Percentiles rank a stretch among this genome's conserved stretches.
Conservation (phyloP, 2,113 vertebrate species). For the Picathartes gymnocephalus region DNA sequence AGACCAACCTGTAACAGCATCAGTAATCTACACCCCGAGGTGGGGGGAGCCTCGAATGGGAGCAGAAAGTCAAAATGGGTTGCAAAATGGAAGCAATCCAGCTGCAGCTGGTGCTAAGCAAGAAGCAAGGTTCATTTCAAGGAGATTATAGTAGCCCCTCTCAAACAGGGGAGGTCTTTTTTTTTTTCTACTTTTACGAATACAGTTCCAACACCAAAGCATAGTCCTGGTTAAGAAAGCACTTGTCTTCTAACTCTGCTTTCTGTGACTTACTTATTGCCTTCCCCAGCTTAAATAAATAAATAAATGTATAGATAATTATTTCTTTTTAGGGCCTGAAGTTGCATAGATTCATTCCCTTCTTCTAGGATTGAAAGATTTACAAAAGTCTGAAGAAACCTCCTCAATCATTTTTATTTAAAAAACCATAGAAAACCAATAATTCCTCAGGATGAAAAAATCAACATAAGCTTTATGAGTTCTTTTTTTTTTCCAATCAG, state of each 20-base stretch:
- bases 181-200: background rate
- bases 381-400: background rate
- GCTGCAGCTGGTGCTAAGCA: background rate
- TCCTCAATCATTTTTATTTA: constrained; percentile 38
- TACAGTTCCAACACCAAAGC: background rate
- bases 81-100: background rate
- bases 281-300: background rate
- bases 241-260: background rate
- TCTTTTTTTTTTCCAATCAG: background rate
- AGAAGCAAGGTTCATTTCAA: background rate
- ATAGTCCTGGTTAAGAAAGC: background rate
- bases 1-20: background rate
- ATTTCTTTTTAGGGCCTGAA: background rate
- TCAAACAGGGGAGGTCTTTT: background rate
- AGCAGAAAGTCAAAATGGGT: background rate
- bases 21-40: background rate
- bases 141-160: background rate
- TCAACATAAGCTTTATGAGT: constrained; percentile 12
- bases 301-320: background rate
- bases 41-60: background rate
- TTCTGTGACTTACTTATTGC: constrained; percentile 1
- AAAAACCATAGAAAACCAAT: constrained; percentile 7
- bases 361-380: background rate
- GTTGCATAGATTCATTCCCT: background rate
- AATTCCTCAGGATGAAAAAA: constrained; percentile 16